Conservation (phyloP, 2,113 vertebrate species). For the Hylia prasina region DNA sequence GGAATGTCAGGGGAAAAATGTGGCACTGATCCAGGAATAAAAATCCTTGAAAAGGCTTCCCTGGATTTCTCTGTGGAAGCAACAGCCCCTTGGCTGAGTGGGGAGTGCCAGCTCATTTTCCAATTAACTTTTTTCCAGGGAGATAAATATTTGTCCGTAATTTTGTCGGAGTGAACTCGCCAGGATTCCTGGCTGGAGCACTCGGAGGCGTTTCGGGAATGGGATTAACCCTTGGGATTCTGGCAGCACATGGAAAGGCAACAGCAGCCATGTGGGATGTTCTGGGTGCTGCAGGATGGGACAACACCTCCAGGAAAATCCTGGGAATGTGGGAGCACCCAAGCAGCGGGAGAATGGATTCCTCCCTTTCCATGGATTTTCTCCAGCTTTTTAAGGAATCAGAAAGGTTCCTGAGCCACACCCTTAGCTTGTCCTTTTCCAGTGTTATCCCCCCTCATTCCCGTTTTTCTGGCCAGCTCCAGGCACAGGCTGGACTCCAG, state of each 20-base stretch:
- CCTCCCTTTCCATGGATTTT: not conserved
- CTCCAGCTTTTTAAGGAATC: not conserved
- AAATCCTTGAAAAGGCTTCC: not conserved
- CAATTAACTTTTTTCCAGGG: not conserved
- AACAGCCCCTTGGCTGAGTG: accelerated
- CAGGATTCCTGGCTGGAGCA: not conserved
- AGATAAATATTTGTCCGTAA: not conserved
- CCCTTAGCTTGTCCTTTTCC: not conserved
- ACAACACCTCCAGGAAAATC: not conserved
- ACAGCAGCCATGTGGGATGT: accelerated
- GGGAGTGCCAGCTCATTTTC: not conserved
- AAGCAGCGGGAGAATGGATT: accelerated
- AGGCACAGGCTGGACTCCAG: accelerated
- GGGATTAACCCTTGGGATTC: not conserved
- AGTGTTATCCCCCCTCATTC: accelerated
- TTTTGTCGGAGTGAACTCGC: not conserved
- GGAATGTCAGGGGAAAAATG: accelerated
- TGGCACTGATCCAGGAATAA: not conserved
- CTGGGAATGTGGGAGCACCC: accelerated
- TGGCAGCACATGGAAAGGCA: not conserved
- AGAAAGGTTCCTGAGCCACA: not conserved
- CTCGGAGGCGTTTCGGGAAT: accelerated
- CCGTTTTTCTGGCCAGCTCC: not conserved
- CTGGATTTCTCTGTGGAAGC: not conserved
- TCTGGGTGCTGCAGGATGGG: not conserved